phyloP scores from a whole-genome alignment of 2,888 invertebrate species.

The Pharmacophagus antenor region DNA sequence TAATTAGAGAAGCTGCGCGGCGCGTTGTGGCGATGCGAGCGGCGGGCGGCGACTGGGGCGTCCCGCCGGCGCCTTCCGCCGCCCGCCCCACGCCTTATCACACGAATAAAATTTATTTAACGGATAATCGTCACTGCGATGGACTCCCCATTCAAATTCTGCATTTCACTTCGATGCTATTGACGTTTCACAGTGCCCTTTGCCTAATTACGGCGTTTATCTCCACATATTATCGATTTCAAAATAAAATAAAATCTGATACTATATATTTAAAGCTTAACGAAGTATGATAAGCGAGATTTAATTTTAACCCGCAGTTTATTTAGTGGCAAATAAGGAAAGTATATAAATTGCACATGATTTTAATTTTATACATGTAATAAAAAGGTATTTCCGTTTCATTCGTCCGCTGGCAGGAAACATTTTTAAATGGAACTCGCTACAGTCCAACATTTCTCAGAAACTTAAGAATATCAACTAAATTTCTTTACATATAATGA shows the following conservation, averaged over 20 bases:
- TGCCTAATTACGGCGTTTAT: neutral
- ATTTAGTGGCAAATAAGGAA: neutral
- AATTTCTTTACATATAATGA: conserved; percentile 6
- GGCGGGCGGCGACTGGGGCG: conserved; percentile 70
- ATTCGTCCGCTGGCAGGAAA: neutral
- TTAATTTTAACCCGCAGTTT: neutral
- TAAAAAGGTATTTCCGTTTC: neutral
- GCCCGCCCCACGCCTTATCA: conserved; percentile 73
- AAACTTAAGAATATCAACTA: conserved; percentile 8
- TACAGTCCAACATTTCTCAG: neutral
- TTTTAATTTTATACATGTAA: neutral
- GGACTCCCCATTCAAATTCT: conserved; percentile 67
- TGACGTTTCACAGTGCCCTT: conserved; percentile 30
- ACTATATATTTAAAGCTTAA: neutral
- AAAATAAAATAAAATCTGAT: conserved; percentile 3
- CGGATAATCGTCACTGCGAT: conserved; percentile 70
- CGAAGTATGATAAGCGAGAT: neutral
- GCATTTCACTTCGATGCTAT: conserved; percentile 50
- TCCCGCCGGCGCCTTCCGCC: conserved; percentile 69
- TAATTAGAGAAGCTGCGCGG: conserved; percentile 61
- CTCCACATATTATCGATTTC: neutral
- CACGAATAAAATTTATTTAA: conserved; percentile 77
- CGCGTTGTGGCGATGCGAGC: conserved; percentile 57
- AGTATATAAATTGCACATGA: neutral
- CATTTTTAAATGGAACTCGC: neutral